Percentiles rank a stretch among this genome's conserved stretches.
These are phyloP conservation scores for Varanus salvator DNA, from an alignment of 2,113 vertebrate genomes.

Conservation along the genomic window DNA sequence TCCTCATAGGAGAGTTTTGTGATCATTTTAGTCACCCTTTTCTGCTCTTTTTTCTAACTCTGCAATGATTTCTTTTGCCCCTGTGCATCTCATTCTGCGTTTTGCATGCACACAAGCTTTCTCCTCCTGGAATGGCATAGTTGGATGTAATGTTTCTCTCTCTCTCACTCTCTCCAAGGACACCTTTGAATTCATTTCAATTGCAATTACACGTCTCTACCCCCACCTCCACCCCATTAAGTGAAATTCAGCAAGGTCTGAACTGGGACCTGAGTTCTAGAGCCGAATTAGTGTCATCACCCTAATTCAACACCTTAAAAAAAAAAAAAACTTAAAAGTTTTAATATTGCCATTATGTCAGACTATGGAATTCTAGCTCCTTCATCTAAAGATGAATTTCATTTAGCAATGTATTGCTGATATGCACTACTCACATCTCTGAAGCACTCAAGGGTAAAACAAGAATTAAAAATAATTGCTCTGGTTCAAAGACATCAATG, in stretches of 20 bases:
- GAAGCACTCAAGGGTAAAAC: conserved; percentile 8
- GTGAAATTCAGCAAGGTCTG: neutral
- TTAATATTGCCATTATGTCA: neutral
- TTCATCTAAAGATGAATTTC: neutral
- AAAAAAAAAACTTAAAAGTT: neutral
- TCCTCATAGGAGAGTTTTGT: no score
- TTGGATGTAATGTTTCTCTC: neutral
- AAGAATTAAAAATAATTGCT: neutral
- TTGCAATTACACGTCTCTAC: neutral
- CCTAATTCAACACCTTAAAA: neutral
- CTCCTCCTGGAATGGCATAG: neutral
- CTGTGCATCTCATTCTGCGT: neutral
- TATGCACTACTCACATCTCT: neutral
- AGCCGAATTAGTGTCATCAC: neutral
- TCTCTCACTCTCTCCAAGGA: no score
- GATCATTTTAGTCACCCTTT: no score
- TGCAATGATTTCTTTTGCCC: neutral
- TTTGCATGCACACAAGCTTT: neutral
- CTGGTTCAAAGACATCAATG: neutral
- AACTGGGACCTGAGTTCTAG: neutral
- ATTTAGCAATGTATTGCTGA: neutral
- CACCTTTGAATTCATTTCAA: neutral
- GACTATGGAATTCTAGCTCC: neutral
- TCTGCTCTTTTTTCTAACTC: no score
- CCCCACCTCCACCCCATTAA: neutral